Evolutionary conservation across 2,888 invertebrate species (phyloP), one percentile per base, ranked within the genome.

Genomic region (Eulithis prunata): DNA sequence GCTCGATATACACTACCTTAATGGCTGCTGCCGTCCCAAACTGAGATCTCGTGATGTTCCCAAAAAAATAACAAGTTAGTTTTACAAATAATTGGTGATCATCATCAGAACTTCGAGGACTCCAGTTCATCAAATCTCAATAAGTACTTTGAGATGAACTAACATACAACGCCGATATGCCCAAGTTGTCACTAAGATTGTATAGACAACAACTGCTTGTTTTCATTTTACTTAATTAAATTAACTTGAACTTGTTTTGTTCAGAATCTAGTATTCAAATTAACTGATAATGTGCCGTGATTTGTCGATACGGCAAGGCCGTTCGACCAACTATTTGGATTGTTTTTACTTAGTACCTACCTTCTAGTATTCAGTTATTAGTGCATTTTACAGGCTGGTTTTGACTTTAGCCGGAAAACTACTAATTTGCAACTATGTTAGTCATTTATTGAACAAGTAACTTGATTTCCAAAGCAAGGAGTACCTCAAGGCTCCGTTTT

Each of bases 291-390:
- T 53, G 61, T 46, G 45, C 56, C 53, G 21, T 58, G 51, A 38
- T 60, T 58, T 54, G 56, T 28, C n/a, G 51, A 36, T 57, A 62
- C 56, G 14, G 64, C 65, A 68, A 68, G 70, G 66, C 61, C 65
- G 61, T 62, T 62, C 6, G n/a, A 53, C 14, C 57, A 49, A 60
- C 59, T 67, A 70, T 59, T 63, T 51, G 53, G 43, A 61, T 52
- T 49, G 58, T 62, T 57, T 51, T 64, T 62, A 14, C 21, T 3
- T 46, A 32, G 32, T n/a, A 13, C 3, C 0, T 46, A 41, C 41
- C 46, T 55, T 43, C n/a, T 55, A 55, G 49, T 49, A 28, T 57
- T 57, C n/a, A 32, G 53, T 52, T 41, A 41, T 46, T 14, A 45
- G 8, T 56, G 11, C 10, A 0, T 11, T 13, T 41, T n/a, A 28